A percentile compares a stretch with the other conserved stretches of the same genome.
phyloP scores from a whole-genome alignment of 2,797 vertebrate species.

The Pseudomugil gertrudae region DNA sequence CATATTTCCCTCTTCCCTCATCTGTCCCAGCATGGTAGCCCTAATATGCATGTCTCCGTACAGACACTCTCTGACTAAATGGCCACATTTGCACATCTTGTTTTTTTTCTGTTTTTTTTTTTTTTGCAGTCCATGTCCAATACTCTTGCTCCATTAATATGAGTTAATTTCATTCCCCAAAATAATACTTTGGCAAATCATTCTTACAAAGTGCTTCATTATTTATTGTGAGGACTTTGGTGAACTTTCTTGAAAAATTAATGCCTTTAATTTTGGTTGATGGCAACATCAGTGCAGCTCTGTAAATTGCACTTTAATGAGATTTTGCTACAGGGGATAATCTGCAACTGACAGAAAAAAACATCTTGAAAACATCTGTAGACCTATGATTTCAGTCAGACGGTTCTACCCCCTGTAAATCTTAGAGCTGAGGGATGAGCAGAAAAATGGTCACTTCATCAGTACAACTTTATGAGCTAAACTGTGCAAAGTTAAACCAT shows the following conservation, averaged over 20 bases:
- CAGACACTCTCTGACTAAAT: conserved; percentile 87
- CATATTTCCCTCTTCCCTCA: conserved; percentile 86
- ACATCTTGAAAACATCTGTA: conserved; percentile 99
- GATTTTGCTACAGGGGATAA: conserved; percentile 99
- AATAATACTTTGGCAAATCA: conserved; percentile 97
- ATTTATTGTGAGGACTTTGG: conserved; percentile 98
- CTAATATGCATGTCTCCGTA: conserved; percentile 88
- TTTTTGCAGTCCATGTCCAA: conserved; percentile 85
- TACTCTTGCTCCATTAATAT: conserved; percentile 91
- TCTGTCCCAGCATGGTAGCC: conserved; percentile 87
- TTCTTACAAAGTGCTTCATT: conserved; percentile 97
- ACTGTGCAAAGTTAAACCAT: conserved; percentile 75
- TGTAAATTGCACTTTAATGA: conserved; percentile 99
- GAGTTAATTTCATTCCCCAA: conserved; percentile 87
- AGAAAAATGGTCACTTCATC: conserved; percentile 86
- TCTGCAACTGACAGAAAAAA: conserved; percentile 99
- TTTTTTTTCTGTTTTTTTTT: too few relatives aligned
- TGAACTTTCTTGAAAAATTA: conserved; percentile 99
- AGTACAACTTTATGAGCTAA: conserved; percentile 83
- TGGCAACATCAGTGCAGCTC: conserved; percentile 99
- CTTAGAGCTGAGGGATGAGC: conserved; percentile 86
- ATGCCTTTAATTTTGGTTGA: conserved; percentile 99
- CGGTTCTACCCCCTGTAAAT: conserved; percentile 92
- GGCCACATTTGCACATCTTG: conserved; percentile 93
- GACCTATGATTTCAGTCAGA: conserved; percentile 99